Base-by-base conservation (phyloP, 2,888 invertebrate genomes). In the Tryphoninae sp. region DNA sequence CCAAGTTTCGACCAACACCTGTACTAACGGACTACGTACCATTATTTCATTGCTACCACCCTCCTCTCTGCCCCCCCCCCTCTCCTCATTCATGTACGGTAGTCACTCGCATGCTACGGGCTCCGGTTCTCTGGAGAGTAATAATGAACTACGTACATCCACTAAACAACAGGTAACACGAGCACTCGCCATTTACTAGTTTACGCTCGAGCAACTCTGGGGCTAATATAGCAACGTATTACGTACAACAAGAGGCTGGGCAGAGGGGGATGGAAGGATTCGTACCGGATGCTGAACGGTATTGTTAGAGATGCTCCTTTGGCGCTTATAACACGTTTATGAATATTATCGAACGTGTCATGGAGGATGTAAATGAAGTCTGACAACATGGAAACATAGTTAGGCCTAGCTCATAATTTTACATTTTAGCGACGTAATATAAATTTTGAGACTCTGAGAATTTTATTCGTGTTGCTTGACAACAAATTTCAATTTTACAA, bases 121-220 rank as follows among this genome's bases (percentile, higher is more conserved):
- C 67, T 62, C 16, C 67, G 67, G 13, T 64, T 84, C 88, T 87
- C 88, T 45, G 67, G 87, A 83, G 89, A 81, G 83, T 84, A 88
- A 88, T 90, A 90, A 89, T 87, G 88, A 89, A 88, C 87, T 86
- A 85, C 83, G 84, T 84, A 74, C 81, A 84, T 84, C 79, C 87
- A 84, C 87, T 88, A 86, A 88, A 89, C 88, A 89, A 80, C 80
- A 76, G 84, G 84, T 86, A 88, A 84, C 82, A 84, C 80, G 80
- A 83, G 73, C 75, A 62, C 68, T 65, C 72, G 68, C 71, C 69
- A 82, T 82, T 82, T 67, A 79, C 72, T 79, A 72, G 78, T 79
- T 82, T 72, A 82, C 72, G 76, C 67, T 33, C 75, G 76, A 79
- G 61, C 68, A 68, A 67, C 23, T 73, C 45, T 49, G 55, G 23